Evolutionary conservation across 2,797 vertebrate species (phyloP).

Genomic region (Gymnothorax reevesii): DNA sequence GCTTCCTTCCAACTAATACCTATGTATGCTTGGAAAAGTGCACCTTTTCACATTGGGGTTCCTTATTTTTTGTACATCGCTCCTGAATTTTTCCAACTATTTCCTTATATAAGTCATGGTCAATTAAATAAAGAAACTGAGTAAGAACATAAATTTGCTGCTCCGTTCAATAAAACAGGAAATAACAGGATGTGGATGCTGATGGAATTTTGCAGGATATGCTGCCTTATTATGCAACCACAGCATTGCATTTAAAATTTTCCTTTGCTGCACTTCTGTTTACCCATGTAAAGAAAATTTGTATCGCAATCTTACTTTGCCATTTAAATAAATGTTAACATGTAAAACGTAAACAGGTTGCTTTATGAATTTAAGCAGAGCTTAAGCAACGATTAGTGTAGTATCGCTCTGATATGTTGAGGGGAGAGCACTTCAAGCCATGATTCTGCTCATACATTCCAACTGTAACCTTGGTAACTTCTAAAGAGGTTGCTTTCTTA

Average conservation of each 20-base stretch:
- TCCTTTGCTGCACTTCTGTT: not conserved
- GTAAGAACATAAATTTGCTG: not conserved
- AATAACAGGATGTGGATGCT: not conserved
- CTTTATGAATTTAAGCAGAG: not conserved
- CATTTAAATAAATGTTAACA: not conserved
- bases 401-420: not conserved
- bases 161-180: not conserved
- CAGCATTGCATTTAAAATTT: not conserved
- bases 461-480: not conserved
- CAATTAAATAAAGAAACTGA: not conserved
- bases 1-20: not conserved
- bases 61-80: too few relatives aligned
- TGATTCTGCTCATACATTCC: not conserved
- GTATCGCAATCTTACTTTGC: not conserved
- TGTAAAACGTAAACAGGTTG: not conserved
- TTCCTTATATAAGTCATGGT: not conserved
- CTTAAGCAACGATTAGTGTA: not conserved
- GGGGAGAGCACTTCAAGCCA: not conserved
- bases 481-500: not conserved
- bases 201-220: not conserved
- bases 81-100: too few relatives aligned
- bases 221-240: not conserved
- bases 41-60: not conserved
- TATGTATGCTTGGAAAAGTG: not conserved
- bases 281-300: not conserved